Evolutionary conservation across 1,140 invertebrate species (phyloP).

Genomic region (Calycopis cecrops): DNA sequence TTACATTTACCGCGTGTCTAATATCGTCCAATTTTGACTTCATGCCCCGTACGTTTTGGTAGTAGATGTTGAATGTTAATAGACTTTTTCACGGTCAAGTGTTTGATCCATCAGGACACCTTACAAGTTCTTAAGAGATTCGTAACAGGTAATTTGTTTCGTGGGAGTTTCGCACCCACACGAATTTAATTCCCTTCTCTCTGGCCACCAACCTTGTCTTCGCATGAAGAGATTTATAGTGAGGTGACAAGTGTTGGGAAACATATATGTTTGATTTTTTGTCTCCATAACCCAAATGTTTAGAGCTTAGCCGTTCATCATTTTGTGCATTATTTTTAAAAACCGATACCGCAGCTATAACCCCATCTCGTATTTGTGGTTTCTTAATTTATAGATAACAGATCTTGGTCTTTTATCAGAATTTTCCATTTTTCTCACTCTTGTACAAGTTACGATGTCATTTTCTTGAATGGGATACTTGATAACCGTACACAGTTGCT

Average conservation of each 20-base stretch:
- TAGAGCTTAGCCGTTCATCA: slow-evolving; percentile 24
- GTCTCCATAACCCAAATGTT: slow-evolving; percentile 24
- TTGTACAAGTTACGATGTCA: slow-evolving; percentile 19
- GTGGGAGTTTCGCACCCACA: slow-evolving; percentile 33
- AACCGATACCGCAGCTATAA: slow-evolving; percentile 27
- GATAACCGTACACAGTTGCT: slow-evolving; percentile 20
- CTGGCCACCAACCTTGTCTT: slow-evolving; percentile 21
- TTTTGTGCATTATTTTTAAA: slow-evolving; percentile 27
- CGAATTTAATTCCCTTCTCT: slow-evolving; percentile 29
- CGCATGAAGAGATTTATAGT: slow-evolving; percentile 26
- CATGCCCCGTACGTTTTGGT: slow-evolving; percentile 33
- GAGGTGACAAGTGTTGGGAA: slow-evolving; percentile 30
- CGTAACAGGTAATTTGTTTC: slow-evolving; percentile 23
- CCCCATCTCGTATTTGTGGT: slow-evolving; percentile 20
- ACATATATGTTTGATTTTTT: slow-evolving; percentile 23
- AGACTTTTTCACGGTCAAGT: slow-evolving; percentile 3
- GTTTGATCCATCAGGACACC: not conserved
- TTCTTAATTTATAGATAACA: slow-evolving; percentile 28
- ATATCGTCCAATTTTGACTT: slow-evolving; percentile 30
- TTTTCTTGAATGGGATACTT: slow-evolving; percentile 15
- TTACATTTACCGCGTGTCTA: slow-evolving; percentile 2
- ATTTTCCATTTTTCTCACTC: slow-evolving; percentile 27
- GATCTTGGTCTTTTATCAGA: slow-evolving; percentile 18
- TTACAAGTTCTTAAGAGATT: slow-evolving; percentile 23
- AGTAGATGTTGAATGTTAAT: slow-evolving; percentile 29